A percentile compares a stretch with the other conserved stretches of the same genome.
phyloP scores from a whole-genome alignment of 2,888 invertebrate species.

The Saturnia pavonia region DNA sequence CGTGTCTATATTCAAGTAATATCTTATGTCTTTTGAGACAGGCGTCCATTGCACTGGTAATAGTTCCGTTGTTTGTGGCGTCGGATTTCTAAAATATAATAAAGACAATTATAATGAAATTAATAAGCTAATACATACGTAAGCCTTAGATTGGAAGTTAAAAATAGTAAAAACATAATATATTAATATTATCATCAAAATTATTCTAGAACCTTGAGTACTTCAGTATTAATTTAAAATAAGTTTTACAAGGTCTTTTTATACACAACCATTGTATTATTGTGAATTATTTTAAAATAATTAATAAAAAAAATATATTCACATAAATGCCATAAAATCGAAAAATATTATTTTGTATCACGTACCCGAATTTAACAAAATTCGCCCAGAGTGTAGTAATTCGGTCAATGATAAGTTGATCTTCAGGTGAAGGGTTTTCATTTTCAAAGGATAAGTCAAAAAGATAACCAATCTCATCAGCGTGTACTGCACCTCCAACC shows the following conservation, averaged over 20 bases:
- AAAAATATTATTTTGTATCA: not conserved
- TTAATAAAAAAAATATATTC: not conserved
- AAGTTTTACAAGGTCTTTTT: no score
- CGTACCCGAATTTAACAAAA: slow-evolving; percentile 53
- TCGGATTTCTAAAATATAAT: slow-evolving; percentile 44
- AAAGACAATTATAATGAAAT: not conserved
- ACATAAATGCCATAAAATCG: not conserved
- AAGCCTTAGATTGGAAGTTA: not conserved
- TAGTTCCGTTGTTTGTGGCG: slow-evolving; percentile 40
- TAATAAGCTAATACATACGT: not conserved
- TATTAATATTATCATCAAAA: not conserved
- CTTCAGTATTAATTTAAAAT: no score
- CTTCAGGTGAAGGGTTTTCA: slow-evolving; percentile 36
- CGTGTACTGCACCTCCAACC: slow-evolving; percentile 42
- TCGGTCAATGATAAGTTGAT: slow-evolving; percentile 46
- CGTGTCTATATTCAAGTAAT: slow-evolving; percentile 40
- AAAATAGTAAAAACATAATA: not conserved
- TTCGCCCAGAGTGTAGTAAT: slow-evolving; percentile 54
- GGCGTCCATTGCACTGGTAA: slow-evolving; percentile 43
- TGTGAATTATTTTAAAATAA: not conserved
- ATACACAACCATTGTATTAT: not conserved
- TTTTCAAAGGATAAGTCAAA: slow-evolving; percentile 44
- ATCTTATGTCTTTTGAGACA: slow-evolving; percentile 31
- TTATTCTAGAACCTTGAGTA: not conserved
- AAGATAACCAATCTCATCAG: slow-evolving; percentile 51